Evolutionary conservation across 2,113 vertebrate genomes (phyloP).

Genomic region (Seriola quinqueradiata): DNA sequence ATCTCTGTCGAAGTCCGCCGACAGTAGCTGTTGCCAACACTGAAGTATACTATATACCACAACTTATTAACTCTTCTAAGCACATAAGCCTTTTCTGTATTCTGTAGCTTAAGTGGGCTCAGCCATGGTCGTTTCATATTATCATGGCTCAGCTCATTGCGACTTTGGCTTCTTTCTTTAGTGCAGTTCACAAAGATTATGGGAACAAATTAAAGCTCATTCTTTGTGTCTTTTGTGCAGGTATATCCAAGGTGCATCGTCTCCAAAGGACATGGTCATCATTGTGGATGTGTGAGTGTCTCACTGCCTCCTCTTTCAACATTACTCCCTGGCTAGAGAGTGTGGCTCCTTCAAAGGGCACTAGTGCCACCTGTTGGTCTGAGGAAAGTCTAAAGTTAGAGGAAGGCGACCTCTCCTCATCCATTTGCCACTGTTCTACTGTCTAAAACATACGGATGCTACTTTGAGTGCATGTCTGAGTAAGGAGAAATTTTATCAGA

Average conservation of each 20-base stretch:
- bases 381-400: constrained; percentile 30
- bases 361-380: constrained; percentile 85
- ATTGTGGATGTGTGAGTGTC: constrained; percentile 98
- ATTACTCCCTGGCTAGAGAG: not conserved
- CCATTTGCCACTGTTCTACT: not conserved
- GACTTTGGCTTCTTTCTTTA: constrained; percentile 53
- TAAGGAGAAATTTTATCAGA: not conserved
- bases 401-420: constrained; percentile 11
- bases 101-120: constrained; percentile 75
- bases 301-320: constrained; percentile 14
- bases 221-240: constrained; percentile 81
- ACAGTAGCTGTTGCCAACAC: constrained; percentile 59
- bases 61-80: constrained; percentile 81
- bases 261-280: constrained; percentile 99
- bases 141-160: constrained; percentile 65
- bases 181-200: constrained; percentile 59
- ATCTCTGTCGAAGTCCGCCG: constrained; percentile 57
- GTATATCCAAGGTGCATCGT: constrained; percentile 98
- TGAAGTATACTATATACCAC: constrained; percentile 66
- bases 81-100: constrained; percentile 77
- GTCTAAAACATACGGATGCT: not conserved
- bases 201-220: constrained; percentile 60
- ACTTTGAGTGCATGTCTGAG: not conserved
- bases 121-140: constrained; percentile 57
- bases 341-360: constrained; percentile 61